phyloP scores from a whole-genome alignment of 2,797 vertebrate species.

The Hylomyscus alleni region DNA sequence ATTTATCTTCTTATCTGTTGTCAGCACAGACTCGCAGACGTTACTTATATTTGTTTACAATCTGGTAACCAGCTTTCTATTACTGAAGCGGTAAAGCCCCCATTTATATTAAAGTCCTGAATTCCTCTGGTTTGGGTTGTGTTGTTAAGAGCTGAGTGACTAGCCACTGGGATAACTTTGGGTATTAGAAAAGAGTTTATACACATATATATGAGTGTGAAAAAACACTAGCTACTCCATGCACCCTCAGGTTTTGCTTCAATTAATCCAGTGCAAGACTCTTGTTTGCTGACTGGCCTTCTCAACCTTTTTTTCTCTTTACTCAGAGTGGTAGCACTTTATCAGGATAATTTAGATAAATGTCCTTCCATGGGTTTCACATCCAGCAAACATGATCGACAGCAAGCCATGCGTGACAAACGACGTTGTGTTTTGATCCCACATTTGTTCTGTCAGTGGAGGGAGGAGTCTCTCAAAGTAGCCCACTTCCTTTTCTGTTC shows the following conservation, averaged over 20 bases:
- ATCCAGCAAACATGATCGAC: constrained; percentile 88
- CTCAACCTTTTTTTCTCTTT: constrained; percentile 86
- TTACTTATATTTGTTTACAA: constrained; percentile 85
- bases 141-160: not conserved
- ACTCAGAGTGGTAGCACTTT: constrained; percentile 83
- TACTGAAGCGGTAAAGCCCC: constrained; percentile 67
- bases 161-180: not conserved
- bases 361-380: constrained; percentile 84
- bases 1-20: constrained; percentile 92
- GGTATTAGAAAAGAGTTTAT: not conserved
- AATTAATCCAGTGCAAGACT: constrained; percentile 71
- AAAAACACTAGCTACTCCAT: constrained; percentile 7
- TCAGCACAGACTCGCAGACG: constrained; percentile 86
- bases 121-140: not conserved
- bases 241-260: constrained; percentile 12
- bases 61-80: constrained; percentile 76
- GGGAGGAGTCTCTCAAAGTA: constrained; percentile 75
- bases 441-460: constrained; percentile 78
- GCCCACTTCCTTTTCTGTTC: constrained; percentile 17
- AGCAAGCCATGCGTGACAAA: constrained; percentile 86
- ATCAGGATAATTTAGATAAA: constrained; percentile 91
- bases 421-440: constrained; percentile 82
- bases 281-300: constrained; percentile 74
- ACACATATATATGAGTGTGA: rapidly evolving
- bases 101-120: not conserved